phyloP scores from a whole-genome alignment of 2,797 vertebrate genomes.

The Sebastes cheni region DNA sequence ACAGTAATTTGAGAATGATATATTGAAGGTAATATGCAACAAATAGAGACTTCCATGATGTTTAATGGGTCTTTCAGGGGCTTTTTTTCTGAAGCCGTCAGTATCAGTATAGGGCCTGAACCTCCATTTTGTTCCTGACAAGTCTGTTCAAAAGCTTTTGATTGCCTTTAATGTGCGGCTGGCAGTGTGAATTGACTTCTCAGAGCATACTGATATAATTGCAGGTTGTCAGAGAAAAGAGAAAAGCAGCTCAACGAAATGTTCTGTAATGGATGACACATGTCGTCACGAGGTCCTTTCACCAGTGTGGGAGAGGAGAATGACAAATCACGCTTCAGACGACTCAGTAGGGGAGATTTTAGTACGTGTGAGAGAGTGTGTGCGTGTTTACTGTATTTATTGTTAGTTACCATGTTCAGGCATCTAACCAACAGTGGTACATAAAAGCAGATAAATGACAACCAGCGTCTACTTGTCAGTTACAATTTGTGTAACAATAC shows the following conservation, averaged over 20 bases:
- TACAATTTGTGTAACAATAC: not conserved
- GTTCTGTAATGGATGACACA: constrained; percentile 70
- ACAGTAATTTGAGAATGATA: not conserved
- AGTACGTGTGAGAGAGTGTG: not conserved
- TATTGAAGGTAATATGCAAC: constrained; percentile 1
- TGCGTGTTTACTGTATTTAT: not conserved
- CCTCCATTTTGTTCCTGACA: constrained; percentile 57
- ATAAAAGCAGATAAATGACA: not conserved
- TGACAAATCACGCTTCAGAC: constrained; percentile 62
- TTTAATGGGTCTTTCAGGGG: not conserved
- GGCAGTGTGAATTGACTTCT: constrained; percentile 49
- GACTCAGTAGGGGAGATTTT: constrained; percentile 33
- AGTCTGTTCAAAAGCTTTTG: constrained; percentile 58
- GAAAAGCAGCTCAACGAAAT: constrained; percentile 57
- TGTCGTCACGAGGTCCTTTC: constrained; percentile 59
- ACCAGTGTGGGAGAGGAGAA: constrained; percentile 58
- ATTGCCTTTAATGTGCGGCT: constrained; percentile 49
- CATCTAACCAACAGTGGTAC: not conserved
- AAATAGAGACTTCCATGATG: not conserved
- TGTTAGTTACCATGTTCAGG: not conserved
- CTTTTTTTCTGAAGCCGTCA: not conserved
- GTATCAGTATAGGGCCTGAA: constrained; percentile 13
- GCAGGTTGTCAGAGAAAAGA: constrained; percentile 64
- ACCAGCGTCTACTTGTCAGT: not conserved
- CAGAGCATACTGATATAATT: constrained; percentile 69